Base-by-base conservation (phyloP, 2,113 vertebrate species). In the Oryzias celebensis region DNA sequence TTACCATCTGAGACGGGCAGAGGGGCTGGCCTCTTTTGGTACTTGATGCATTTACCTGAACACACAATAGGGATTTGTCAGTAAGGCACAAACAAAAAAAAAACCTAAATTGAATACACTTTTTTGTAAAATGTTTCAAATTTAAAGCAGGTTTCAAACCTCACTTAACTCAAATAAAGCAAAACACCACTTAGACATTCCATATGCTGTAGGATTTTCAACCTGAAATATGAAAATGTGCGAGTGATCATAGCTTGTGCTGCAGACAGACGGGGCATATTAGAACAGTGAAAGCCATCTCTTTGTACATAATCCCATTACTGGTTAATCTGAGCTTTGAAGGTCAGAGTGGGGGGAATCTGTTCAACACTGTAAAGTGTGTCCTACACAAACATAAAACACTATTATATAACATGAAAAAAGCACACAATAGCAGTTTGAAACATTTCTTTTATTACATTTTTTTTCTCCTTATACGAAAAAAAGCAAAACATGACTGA, bases 31-130 rank as follows among this genome's bases (percentile, higher is more conserved):
- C 85, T 87, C 77, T 82, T 82, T 1, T 87, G 82, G 51, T 87
- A 68, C 58, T 89, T 85, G 12, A 89, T 58, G 36, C 78, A 86
- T 90, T 93, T 91, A 78, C 75, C 92, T 92, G 56, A 52, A 72
- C 6, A 18, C 1, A 68, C 17, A 51, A 8, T 36, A 12, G 8
- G 36, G 8, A 36, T 36, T 36, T 36, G 12, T 10, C 31, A 36
- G 7, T 36, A 7, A 36, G 31, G 8, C 31, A 36, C 7, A 2
- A 7, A 36, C 1, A 36, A 8, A 36, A 36, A 36, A 36, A 36
- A 12, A 0, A 2, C 2, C 2, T 0, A 36, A 12, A 10, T 12
- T 36, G 8, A 36, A 7, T 10, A 36, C 10, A 10, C 8, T 36
- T 28, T 20, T 28, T 36, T 36, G 31, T 36, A 36, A 36, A 36